Evolutionary conservation across 2,888 invertebrate genomes (phyloP).

Genomic region (Agrochola litura): DNA sequence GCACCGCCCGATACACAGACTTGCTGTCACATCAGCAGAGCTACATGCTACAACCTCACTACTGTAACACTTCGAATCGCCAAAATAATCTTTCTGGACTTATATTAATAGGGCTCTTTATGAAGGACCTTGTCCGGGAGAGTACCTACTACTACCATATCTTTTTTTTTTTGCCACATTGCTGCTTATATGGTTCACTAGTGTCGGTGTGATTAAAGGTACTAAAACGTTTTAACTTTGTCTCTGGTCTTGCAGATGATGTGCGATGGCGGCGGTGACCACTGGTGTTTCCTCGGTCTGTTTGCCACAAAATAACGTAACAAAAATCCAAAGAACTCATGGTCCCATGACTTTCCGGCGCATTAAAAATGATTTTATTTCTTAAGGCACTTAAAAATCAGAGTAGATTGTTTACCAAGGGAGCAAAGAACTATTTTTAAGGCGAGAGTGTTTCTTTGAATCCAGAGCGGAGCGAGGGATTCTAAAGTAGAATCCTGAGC

Average conservation of each 20-base stretch:
- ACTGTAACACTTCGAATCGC: neutral
- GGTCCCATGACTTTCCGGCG: no score
- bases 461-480: no score
- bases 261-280: neutral
- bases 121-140: neutral
- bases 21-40: constrained; percentile 17
- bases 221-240: neutral
- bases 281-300: neutral
- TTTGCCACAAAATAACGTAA: neutral
- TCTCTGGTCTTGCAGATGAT: no score
- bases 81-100: neutral
- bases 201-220: neutral
- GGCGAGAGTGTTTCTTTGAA: no score
- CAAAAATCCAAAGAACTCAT: neutral
- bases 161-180: neutral
- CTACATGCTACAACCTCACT: constrained; percentile 1
- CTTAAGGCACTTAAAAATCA: no score
- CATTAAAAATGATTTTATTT: no score
- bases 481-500: no score
- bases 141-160: neutral
- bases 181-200: neutral
- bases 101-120: neutral
- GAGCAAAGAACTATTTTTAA: no score
- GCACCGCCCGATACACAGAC: constrained; percentile 31
- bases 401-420: no score